Evolutionary conservation across 2,888 invertebrate species (phyloP), one percentile per base, ranked within the genome.

Genomic region (Brenthis daphne): DNA sequence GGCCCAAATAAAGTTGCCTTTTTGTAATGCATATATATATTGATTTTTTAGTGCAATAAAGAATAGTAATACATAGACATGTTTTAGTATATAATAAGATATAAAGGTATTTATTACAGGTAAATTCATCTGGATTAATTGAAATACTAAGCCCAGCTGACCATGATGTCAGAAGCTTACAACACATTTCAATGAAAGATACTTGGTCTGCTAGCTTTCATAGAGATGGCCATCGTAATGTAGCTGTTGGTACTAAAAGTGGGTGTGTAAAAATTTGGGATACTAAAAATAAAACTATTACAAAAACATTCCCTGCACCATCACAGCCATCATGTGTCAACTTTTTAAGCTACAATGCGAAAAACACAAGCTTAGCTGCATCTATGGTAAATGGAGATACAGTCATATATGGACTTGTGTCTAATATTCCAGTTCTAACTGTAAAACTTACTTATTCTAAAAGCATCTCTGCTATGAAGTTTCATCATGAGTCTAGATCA

Each of bases 261-360:
- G 93, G 93, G 24, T 88, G 87, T 77, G 89, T 93, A 2, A 81
- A 91, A 80, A 89, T 93, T 75, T 93, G 93, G 93, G 92, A 93
- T 67, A 92, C 92, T 2, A 93, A 90, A 74, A 88, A 83, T 58
- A 93, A 92, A 82, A 85, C 80, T 51, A 82, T 91, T n/a, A 85
- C 80, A 0, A 93, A 93, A 79, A 86, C 90, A 76, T 92, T 93
- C 75, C 88, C 92, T 0, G 82, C 84, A 11, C 88, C 90, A 3
- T 74, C 86, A 16, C 87, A 90, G 37, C 87, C 87, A 54, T 87
- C 87, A 5, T 78, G 83, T 64, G 89, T 93, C 0, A 88, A 89
- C 72, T 85, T 82, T 69, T 76, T 93, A 58, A 93, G 92, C 74
- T 93, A 88, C 71, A 93, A 93, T 80, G 83, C 90, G 6, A 93